Evolutionary conservation across 2,113 vertebrate genomes (phyloP), one percentile per base, ranked within the genome.

Genomic region (Corythoichthys intestinalis): DNA sequence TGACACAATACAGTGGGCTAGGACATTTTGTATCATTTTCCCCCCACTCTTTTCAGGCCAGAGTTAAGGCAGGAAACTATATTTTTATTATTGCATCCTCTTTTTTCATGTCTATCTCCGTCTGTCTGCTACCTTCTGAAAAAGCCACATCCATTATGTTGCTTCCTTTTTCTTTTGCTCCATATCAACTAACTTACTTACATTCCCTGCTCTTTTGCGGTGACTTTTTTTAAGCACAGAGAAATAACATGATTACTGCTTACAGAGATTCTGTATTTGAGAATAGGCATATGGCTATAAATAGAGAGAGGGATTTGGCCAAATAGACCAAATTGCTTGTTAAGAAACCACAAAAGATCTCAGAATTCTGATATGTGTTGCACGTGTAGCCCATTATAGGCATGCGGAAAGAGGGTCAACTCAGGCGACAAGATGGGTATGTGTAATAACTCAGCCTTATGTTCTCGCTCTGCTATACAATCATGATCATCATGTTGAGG

Each of bases 291-390:
- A 49, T 52, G 50, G 69, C 77, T 77, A 72, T 74, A 48, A 0
- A 12, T 70, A 49, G 59, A 65, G 49, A 48, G 66, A 35, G 52
- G 54, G 71, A 71, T 79, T 80, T 72, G 62, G 62, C 74, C 46
- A 47, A 74, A 85, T 75, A 78, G 70, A 84, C 80, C 70, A 73
- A 50, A 57, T 47, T 77, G 72, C 81, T 81, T 84, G 78, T 83
- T 82, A 75, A 11, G n/a, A 5, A 62, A 46, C 9, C 41, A 62
- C 9, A 28, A 44, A 6, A 12, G n/a, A 46, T 28, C 41, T 62
- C 4, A 62, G 3, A 44, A 39, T 17, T 61, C 6, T 20, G 59
- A 44, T 10, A 17, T 20, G 14, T 44, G 41, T 62, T 46, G 41
- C 1, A 4, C 17, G 35, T 13, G 4, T 38, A 34, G 56, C 34